Conservation (phyloP, 2,797 vertebrate genomes). For the Fundulus diaphanus region DNA sequence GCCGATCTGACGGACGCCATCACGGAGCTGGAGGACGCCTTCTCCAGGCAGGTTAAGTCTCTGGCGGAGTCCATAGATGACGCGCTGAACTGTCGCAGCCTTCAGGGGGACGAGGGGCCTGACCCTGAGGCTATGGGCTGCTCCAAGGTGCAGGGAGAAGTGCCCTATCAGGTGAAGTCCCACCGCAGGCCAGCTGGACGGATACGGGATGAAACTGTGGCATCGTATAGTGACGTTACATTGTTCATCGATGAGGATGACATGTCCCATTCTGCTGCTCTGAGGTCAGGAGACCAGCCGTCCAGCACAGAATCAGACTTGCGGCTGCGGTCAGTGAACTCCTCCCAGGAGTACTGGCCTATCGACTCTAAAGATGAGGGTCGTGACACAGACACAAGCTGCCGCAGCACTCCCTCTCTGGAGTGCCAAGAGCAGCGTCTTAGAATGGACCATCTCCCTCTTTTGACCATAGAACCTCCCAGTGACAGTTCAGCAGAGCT, state of each 20-base stretch:
- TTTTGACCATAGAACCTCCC: conserved; percentile 93
- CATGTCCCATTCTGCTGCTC: conserved; percentile 86
- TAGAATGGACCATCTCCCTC: conserved; percentile 88
- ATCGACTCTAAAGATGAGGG: conserved; percentile 91
- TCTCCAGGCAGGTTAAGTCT: conserved; percentile 96
- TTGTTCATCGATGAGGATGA: conserved; percentile 98
- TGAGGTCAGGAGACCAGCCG: conserved; percentile 84
- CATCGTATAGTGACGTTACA: conserved; percentile 94
- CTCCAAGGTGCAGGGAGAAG: conserved; percentile 81
- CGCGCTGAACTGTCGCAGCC: conserved; percentile 93
- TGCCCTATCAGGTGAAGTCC: conserved; percentile 78
- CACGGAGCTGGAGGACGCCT: conserved; percentile 96
- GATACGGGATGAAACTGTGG: conserved; percentile 89
- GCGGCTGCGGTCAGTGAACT: conserved; percentile 82
- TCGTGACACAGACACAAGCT: conserved; percentile 90
- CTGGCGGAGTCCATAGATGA: conserved; percentile 96
- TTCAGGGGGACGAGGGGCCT: conserved; percentile 88
- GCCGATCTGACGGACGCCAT: conserved; percentile 91
- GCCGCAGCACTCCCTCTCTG: conserved; percentile 90
- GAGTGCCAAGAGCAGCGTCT: conserved; percentile 90
- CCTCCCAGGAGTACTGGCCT: conserved; percentile 92
- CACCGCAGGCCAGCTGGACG: conserved; percentile 80
- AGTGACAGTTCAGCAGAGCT: conserved; percentile 93
- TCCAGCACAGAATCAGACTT: conserved; percentile 89
- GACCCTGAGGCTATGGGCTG: conserved; percentile 77